A percentile compares a stretch with the other conserved stretches of the same genome.
Evolutionary conservation across 2,113 vertebrate genomes (phyloP).

Genomic region (Gallinago paraguaiae): DNA sequence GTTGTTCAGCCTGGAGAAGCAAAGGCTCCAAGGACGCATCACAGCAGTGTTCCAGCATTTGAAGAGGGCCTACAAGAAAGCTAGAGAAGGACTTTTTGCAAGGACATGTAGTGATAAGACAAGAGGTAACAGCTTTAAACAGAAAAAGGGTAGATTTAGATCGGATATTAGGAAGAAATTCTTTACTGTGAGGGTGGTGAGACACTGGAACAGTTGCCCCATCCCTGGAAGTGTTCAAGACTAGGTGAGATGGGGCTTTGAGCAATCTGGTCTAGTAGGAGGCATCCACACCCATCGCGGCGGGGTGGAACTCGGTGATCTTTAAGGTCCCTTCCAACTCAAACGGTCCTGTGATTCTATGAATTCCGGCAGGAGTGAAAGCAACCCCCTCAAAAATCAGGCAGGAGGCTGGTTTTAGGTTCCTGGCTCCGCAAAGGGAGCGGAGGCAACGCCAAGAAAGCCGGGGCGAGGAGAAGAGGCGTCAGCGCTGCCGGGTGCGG

Average conservation of each 20-base stretch:
- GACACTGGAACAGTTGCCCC: background rate
- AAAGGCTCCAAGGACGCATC: background rate
- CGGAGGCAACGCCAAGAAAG: rapidly evolving
- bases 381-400: background rate
- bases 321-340: background rate
- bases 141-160: background rate
- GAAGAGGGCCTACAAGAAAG: background rate
- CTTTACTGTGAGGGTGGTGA: background rate
- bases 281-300: background rate
- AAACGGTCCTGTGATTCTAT: background rate
- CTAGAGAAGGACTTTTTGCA: background rate
- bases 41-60: background rate
- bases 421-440: background rate
- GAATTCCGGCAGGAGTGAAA: background rate
- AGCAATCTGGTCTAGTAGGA: background rate
- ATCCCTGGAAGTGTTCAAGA: background rate
- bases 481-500: background rate
- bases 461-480: rapidly evolving
- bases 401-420: background rate
- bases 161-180: background rate
- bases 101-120: background rate
- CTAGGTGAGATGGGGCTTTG: background rate
- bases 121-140: background rate
- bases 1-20: background rate
- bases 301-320: background rate